Conservation (phyloP, 1,140 invertebrate genomes). For the Macrobrachium rosenbergii region DNA sequence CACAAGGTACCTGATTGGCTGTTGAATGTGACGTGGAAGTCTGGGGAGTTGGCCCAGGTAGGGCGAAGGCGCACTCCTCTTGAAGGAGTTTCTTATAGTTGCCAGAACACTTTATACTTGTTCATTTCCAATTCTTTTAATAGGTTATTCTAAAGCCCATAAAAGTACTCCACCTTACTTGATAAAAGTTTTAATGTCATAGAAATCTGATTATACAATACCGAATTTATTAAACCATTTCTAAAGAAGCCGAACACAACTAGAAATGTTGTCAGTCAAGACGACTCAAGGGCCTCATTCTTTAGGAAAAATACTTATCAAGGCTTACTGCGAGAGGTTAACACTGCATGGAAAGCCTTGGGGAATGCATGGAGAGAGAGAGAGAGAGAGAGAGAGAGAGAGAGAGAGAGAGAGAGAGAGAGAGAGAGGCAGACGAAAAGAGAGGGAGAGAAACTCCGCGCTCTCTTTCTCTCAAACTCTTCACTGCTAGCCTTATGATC, state of each 20-base stretch:
- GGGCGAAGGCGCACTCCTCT: conserved; percentile 9
- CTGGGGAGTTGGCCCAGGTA: conserved; percentile 17
- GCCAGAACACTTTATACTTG: neutral
- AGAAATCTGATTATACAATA: too few species aligned
- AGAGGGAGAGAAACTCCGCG: conserved; percentile 3
- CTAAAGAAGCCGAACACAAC: too few species aligned
- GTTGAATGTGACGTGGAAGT: conserved; percentile 30
- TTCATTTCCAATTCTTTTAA: too few species aligned
- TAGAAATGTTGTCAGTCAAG: too few species aligned
- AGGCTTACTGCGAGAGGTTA: too few species aligned
- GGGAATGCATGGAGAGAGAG: neutral
- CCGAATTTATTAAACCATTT: too few species aligned
- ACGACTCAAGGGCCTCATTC: too few species aligned
- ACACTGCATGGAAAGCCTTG: neutral
- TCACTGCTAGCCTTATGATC: neutral
- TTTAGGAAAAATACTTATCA: too few species aligned
- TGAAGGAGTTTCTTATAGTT: conserved; percentile 6
- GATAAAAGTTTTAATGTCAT: too few species aligned
- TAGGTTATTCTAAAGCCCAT: too few species aligned
- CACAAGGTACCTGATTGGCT: conserved; percentile 40
- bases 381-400: neutral
- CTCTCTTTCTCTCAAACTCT: neutral
- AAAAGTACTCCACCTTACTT: too few species aligned
- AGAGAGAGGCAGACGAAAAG: neutral
- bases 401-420: neutral